Evolutionary conservation across 2,888 invertebrate species (phyloP).

Genomic region (Ophonus ardosiacus): DNA sequence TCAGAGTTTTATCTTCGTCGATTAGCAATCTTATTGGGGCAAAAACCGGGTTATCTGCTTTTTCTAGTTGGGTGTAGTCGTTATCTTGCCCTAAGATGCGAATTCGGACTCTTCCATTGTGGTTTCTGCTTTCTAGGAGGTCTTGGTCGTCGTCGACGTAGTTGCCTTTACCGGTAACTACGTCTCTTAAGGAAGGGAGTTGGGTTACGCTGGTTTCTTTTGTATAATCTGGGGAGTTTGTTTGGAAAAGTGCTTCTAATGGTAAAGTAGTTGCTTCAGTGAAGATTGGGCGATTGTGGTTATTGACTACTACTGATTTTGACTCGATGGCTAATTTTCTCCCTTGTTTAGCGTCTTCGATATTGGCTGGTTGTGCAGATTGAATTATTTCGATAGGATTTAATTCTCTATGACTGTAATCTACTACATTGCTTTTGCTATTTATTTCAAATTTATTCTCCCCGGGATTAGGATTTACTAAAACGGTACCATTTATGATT

Average conservation of each 20-base stretch:
- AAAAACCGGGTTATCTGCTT: conserved; percentile 63
- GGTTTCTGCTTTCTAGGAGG: conserved; percentile 73
- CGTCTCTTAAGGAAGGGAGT: conserved; percentile 50
- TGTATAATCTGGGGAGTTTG: conserved; percentile 73
- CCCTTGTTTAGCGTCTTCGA: conserved; percentile 71
- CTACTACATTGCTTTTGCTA: conserved; percentile 74
- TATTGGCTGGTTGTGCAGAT: conserved; percentile 14
- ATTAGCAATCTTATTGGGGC: conserved; percentile 57
- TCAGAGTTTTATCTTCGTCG: conserved; percentile 67
- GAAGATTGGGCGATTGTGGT: conserved; percentile 68
- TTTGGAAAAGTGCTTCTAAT: conserved; percentile 83
- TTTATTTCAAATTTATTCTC: conserved; percentile 72
- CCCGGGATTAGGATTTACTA: conserved; percentile 5
- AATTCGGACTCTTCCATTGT: conserved; percentile 71
- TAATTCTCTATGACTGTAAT: conserved; percentile 73
- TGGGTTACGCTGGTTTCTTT: conserved; percentile 17
- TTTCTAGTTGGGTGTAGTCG: conserved; percentile 51
- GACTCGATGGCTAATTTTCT: conserved; percentile 74
- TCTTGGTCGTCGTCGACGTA: conserved; percentile 70
- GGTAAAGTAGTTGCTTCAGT: conserved; percentile 82
- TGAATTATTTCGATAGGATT: conserved; percentile 62
- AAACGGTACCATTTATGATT: conserved; percentile 43
- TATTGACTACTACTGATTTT: conserved; percentile 70
- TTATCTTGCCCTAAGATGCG: conserved; percentile 70
- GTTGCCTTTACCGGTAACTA: conserved; percentile 49